Conservation (phyloP, 2,113 vertebrate species). For the Gopherus flavomarginatus region DNA sequence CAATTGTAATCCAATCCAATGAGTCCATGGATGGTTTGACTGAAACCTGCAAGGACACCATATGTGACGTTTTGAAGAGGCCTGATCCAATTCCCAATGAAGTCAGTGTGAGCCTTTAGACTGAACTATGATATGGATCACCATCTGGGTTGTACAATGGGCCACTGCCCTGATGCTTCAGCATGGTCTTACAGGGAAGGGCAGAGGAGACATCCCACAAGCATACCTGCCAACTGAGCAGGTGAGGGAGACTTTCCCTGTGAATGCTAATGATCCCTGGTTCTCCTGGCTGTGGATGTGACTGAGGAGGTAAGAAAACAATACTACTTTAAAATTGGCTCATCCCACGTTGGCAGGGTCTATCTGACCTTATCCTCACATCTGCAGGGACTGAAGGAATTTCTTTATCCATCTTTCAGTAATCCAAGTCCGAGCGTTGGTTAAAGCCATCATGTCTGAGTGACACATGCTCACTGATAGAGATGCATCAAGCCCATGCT, state of each 20-base stretch:
- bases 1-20: background rate
- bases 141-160: background rate
- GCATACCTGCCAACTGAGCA: background rate
- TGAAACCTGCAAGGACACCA: constrained; percentile 12
- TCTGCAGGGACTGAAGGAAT: background rate
- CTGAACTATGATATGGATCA: background rate
- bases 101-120: background rate
- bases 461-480: background rate
- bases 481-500: background rate
- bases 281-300: background rate
- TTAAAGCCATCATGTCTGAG: background rate
- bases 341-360: background rate
- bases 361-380: background rate
- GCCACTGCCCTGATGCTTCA: background rate
- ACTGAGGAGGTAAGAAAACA: background rate
- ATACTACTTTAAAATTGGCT: background rate
- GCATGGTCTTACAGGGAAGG: background rate
- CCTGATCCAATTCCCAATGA: background rate
- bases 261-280: background rate
- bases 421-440: background rate
- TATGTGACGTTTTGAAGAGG: background rate
- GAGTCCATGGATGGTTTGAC: constrained; percentile 2
- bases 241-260: background rate
- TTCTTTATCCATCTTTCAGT: background rate
- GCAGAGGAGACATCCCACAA: background rate